phyloP scores from a whole-genome alignment of 1,140 invertebrate genomes.

The Nylanderia fulva region DNA sequence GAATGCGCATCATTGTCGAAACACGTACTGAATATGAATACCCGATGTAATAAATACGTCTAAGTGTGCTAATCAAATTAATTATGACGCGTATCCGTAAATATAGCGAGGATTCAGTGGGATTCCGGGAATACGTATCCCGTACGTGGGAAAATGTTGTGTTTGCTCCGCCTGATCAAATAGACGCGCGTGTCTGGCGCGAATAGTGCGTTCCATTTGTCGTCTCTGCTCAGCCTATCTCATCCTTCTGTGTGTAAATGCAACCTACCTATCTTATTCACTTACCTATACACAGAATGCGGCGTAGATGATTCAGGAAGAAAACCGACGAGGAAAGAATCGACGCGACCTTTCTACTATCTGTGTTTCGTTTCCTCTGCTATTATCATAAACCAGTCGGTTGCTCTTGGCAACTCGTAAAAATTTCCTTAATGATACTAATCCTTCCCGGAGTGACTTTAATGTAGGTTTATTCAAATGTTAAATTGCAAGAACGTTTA shows the following conservation, averaged over 20 bases:
- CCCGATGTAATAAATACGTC: neutral
- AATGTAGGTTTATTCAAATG: neutral
- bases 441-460: slow-evolving; percentile 19
- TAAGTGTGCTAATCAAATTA: slow-evolving; percentile 39
- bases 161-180: slow-evolving; percentile 80
- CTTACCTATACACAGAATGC: neutral
- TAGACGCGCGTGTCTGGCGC: slow-evolving; percentile 63
- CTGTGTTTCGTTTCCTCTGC: slow-evolving; percentile 2
- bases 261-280: neutral
- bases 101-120: slow-evolving; percentile 30
- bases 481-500: neutral
- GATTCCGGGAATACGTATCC: slow-evolving; percentile 65
- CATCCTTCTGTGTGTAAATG: slow-evolving; percentile 55
- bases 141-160: slow-evolving; percentile 81
- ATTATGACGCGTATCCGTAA: slow-evolving; percentile 60
- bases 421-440: slow-evolving; percentile 15
- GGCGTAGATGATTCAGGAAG: slow-evolving; percentile 48
- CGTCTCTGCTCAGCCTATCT: slow-evolving; percentile 18
- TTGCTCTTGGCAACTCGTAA: neutral
- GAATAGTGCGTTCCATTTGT: slow-evolving; percentile 32
- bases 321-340: slow-evolving; percentile 37
- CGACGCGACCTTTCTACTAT: neutral
- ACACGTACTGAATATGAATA: neutral
- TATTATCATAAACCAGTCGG: slow-evolving; percentile 6
- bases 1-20: neutral